Evolutionary conservation across 1,140 invertebrate genomes (phyloP), one percentile per base, ranked within the genome.

Genomic region (Mycetomoellerius zeteki): DNA sequence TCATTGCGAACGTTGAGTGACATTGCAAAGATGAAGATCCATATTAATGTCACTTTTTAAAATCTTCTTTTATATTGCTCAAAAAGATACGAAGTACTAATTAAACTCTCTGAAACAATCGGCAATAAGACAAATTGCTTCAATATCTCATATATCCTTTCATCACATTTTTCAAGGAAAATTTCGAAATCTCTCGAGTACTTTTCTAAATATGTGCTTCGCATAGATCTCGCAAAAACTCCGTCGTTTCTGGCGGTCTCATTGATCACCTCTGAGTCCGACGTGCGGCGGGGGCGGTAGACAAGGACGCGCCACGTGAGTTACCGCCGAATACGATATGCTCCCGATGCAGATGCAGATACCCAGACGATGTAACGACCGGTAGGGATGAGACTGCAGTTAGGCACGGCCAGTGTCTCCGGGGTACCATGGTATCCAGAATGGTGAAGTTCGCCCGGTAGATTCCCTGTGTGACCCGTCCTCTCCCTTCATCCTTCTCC

Each of bases 381-480:
- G 33, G 77, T 30, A 71, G 85, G 82, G 58, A 84, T 50, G 73
- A 75, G 86, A 88, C 27, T 78, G 78, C 69, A 72, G 58, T 88
- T 86, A 86, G 89, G 76, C 65, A 67, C 43, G 56, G 77, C 58
- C 64, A 82, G 72, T 88, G 87, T 90, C 77, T 86, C 84, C 77
- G 16, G 87, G 89, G 87, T 90, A 75, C 73, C 56, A 88, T 86
- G 90, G 84, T 88, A 89, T 89, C 77, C 88, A 72, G 67, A 90
- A 88, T 56, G 72, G 65, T 86, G 89, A 90, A 86, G 62, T 90
- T 90, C 77, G 78, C 64, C 43, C 19, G 82, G 24, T 27, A 65
- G 84, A 91, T 84, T 84, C 84, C 67, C 84, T 69, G 77, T 80
- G 86, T 67, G 89, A 90, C 86, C 82, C 85, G 78, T 86, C 89